Evolutionary conservation across 2,888 invertebrate species (phyloP).

Genomic region (Sphaerophoria rueppellii): DNA sequence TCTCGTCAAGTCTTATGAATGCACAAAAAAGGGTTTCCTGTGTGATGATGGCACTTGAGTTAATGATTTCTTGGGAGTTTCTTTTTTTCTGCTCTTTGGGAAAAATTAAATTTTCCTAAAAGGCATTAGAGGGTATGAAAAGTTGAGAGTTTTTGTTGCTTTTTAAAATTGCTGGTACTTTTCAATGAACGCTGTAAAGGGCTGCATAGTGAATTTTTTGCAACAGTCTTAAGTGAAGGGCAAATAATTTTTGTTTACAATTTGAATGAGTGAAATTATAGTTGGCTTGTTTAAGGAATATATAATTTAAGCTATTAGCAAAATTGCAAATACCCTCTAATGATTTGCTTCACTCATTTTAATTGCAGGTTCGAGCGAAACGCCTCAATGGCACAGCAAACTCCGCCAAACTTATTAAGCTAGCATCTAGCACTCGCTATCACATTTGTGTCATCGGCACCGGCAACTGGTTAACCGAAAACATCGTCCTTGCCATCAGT

Average conservation of each 20-base stretch:
- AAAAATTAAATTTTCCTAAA: slow-evolving; percentile 1
- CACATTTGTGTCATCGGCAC: slow-evolving; percentile 94
- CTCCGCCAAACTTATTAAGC: slow-evolving; percentile 88
- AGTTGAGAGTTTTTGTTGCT: not conserved
- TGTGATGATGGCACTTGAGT: slow-evolving; percentile 48
- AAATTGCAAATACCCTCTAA: too few species aligned
- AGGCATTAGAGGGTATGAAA: not conserved
- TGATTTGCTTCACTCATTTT: not conserved
- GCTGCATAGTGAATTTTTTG: not conserved
- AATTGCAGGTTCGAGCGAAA: slow-evolving; percentile 88
- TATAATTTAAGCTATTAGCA: not conserved
- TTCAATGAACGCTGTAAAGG: not conserved
- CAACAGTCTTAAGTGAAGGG: not conserved
- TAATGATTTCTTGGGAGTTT: slow-evolving; percentile 54
- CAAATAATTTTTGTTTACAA: not conserved
- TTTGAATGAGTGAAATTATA: not conserved
- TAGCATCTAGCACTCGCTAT: slow-evolving; percentile 91
- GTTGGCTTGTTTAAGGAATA: too few species aligned
- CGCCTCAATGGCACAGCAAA: slow-evolving; percentile 88
- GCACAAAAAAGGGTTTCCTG: slow-evolving; percentile 18
- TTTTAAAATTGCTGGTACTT: not conserved
- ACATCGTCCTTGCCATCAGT: slow-evolving; percentile 79
- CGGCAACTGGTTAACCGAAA: slow-evolving; percentile 87
- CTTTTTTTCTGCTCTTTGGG: not conserved
- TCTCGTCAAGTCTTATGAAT: slow-evolving; percentile 31